These are phyloP conservation scores for Lepilemur ruficaudatus DNA, from an alignment of 2,797 vertebrate species.

Conservation along the genomic window DNA sequence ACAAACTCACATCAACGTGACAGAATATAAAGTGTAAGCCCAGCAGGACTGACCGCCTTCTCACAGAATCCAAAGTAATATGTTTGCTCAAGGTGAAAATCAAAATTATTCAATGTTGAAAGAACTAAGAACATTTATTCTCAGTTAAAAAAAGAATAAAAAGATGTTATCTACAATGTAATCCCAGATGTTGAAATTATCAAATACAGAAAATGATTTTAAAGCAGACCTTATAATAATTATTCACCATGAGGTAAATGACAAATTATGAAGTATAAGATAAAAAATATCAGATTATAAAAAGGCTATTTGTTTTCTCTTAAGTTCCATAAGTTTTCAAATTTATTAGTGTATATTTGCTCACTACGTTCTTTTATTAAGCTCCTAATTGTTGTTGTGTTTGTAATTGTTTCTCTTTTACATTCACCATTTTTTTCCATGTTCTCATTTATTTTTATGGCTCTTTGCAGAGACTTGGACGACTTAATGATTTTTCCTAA, in stretches of 20 bases:
- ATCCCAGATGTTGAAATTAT: not conserved
- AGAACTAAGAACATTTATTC: not conserved
- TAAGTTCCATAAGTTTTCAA: not conserved
- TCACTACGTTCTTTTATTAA: constrained; percentile 9
- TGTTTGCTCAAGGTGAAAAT: not conserved
- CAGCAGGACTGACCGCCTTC: too few species aligned
- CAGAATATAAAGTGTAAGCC: not conserved
- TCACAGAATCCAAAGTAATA: not conserved
- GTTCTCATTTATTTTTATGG: not conserved
- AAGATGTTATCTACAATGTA: not conserved
- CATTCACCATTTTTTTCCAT: constrained; percentile 1
- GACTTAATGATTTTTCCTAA: not conserved
- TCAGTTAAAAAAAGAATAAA: not conserved
- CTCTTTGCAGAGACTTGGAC: not conserved
- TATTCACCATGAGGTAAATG: not conserved
- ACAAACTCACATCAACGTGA: not conserved
- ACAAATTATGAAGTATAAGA: not conserved
- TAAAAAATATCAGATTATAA: not conserved
- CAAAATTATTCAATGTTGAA: not conserved
- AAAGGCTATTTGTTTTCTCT: constrained; percentile 25
- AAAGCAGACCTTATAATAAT: not conserved
- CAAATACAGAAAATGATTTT: not conserved
- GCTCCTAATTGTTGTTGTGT: not conserved
- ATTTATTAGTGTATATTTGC: not conserved
- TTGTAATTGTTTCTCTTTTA: not conserved